phyloP scores from a whole-genome alignment of 2,113 vertebrate genomes.

The Lampris incognitus region DNA sequence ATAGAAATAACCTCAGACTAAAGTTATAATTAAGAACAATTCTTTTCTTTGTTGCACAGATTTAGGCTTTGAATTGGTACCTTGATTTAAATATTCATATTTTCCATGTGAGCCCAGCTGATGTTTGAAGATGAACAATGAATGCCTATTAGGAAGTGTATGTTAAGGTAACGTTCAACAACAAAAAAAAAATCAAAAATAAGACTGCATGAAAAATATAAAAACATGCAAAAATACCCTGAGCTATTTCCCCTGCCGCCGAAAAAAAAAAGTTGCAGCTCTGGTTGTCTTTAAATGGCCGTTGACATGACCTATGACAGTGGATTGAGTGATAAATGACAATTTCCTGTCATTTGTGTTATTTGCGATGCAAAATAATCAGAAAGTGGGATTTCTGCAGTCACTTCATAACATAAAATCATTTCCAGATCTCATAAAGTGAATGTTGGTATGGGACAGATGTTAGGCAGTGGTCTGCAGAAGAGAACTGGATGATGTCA shows the following conservation, averaged over 20 bases:
- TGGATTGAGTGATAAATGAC: background rate
- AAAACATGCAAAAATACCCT: too few relatives aligned
- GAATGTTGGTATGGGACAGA: too few relatives aligned
- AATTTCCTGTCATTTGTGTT: constrained; percentile 33
- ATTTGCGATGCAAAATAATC: constrained; percentile 1
- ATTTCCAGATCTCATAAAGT: too few relatives aligned
- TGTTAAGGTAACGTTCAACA: background rate
- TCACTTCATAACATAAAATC: too few relatives aligned
- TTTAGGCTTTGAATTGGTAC: constrained; percentile 31
- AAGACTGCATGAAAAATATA: background rate
- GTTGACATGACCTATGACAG: background rate
- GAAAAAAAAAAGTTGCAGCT: background rate
- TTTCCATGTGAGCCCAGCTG: too few relatives aligned
- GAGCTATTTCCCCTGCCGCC: too few relatives aligned
- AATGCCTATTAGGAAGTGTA: background rate
- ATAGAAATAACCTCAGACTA: background rate
- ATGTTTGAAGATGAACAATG: too few relatives aligned
- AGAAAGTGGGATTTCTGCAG: background rate
- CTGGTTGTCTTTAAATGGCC: background rate
- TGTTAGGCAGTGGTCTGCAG: background rate
- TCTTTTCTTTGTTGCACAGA: background rate
- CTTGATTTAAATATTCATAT: background rate
- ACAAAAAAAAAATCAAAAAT: too few relatives aligned
- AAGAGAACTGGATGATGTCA: constrained; percentile 8
- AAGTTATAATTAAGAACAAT: background rate